These are phyloP conservation scores for Sitobion miscanthi DNA, from an alignment of 1,140 invertebrate species.

Conservation along the genomic window DNA sequence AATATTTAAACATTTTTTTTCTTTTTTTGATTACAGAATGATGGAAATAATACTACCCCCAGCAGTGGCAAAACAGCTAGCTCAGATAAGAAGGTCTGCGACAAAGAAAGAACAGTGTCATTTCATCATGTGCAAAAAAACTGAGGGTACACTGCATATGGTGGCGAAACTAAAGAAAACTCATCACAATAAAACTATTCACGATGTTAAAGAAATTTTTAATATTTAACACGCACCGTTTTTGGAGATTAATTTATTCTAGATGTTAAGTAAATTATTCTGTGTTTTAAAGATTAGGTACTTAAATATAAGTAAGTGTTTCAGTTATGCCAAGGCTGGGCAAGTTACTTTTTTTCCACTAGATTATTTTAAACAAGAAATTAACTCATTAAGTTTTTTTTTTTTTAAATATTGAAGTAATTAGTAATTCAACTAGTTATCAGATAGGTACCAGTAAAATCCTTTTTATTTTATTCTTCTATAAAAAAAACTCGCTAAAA, in stretches of 20 bases:
- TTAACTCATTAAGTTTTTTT: too few relatives aligned
- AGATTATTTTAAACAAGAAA: too few relatives aligned
- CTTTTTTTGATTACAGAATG: slow-evolving; percentile 54
- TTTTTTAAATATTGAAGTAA: too few relatives aligned
- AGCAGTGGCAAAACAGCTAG: slow-evolving; percentile 58
- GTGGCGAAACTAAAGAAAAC: slow-evolving; percentile 38
- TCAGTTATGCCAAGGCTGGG: neutral
- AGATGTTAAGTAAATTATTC: neutral
- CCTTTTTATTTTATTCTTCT: too few relatives aligned
- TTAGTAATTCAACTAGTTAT: too few relatives aligned
- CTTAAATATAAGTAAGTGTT: neutral
- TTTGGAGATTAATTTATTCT: neutral
- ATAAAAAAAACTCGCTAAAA: too few relatives aligned
- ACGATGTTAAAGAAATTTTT: slow-evolving; percentile 17
- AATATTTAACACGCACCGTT: neutral
- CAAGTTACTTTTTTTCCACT: too few relatives aligned
- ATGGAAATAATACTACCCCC: slow-evolving; percentile 59
- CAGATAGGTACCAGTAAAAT: too few relatives aligned
- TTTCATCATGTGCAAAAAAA: slow-evolving; percentile 59
- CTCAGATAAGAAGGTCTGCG: slow-evolving; percentile 58
- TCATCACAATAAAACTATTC: slow-evolving; percentile 24
- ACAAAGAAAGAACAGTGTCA: slow-evolving; percentile 58
- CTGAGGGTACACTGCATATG: slow-evolving; percentile 19
- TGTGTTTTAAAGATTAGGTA: neutral
- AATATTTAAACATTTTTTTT: neutral